A percentile compares a stretch with the other conserved stretches of the same genome.
phyloP scores from a whole-genome alignment of 2,888 invertebrate genomes.

The Hyppa rectilinea region DNA sequence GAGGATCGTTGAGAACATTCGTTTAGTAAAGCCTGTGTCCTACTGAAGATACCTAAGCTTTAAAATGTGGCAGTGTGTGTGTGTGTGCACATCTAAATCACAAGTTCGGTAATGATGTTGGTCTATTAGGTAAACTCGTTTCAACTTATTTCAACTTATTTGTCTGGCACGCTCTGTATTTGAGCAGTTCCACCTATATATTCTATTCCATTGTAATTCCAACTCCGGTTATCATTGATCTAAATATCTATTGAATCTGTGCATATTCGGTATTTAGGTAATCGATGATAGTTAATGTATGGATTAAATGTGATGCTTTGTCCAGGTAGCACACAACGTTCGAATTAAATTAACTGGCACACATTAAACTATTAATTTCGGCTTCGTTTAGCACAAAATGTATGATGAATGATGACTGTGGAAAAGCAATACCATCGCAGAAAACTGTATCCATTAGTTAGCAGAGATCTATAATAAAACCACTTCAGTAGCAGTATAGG shows the following conservation, averaged over 20 bases:
- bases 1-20: slow-evolving; percentile 53
- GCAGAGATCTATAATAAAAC: background rate
- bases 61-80: background rate
- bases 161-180: too few relatives aligned
- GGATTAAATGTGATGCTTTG: too few relatives aligned
- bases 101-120: background rate
- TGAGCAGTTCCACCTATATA: background rate
- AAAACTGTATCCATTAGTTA: too few relatives aligned
- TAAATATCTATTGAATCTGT: background rate
- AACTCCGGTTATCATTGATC: background rate
- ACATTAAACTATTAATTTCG: background rate
- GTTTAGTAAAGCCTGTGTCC: slow-evolving; percentile 34
- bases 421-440: background rate
- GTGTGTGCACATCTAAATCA: background rate
- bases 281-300: too few relatives aligned
- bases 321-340: background rate
- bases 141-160: background rate
- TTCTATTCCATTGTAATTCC: background rate
- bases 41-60: background rate
- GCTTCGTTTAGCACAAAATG: background rate
- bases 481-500: background rate
- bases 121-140: background rate
- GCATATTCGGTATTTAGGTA: background rate
- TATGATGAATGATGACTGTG: background rate
- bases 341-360: background rate